Evolutionary conservation across 2,797 vertebrate species (phyloP), one percentile per base, ranked within the genome.

Genomic region (Amazona ochrocephala): DNA sequence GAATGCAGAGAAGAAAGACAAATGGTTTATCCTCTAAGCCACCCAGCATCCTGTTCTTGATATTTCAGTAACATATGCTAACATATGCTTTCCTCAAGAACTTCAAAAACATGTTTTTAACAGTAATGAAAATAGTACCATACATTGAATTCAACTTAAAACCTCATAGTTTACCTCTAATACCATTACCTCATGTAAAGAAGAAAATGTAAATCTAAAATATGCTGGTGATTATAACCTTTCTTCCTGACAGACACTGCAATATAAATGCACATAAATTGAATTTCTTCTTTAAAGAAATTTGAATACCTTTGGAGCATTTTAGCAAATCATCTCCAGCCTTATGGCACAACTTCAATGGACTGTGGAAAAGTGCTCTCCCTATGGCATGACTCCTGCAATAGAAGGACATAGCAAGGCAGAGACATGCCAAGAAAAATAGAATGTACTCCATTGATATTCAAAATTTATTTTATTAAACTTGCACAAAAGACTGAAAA

Each of bases 211-310:
- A 98, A 98, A 98, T 98, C 98, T 98, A 68, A 98, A 99, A 98
- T 98, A 98, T 98, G 98, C 98, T 98, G 98, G 98, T 98, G 98
- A 99, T 99, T 99, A 99, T 98, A 99, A 98, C 98, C 98, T 99
- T 98, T 99, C 98, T 99, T 99, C 98, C 98, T 98, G 98, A 99
- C 98, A 99, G 99, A 99, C 98, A 98, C 98, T 98, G 98, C 98
- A 99, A 99, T 99, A 99, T 99, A 99, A 99, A 99, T 99, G 98
- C 99, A 99, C 98, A 99, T 99, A 99, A 99, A 99, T 99, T 99
- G 98, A 99, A 99, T 99, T 99, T 99, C 98, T 98, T 98, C 98
- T 98, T 99, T 98, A 98, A 99, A 98, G 98, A 98, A 99, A 98
- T 98, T 97, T 98, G 98, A 99, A 99, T 99, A 99, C 99, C 98